Percentiles rank a stretch among this genome's conserved stretches.
Conservation (phyloP, 2,113 vertebrate genomes). For the Bubo scandiacus region DNA sequence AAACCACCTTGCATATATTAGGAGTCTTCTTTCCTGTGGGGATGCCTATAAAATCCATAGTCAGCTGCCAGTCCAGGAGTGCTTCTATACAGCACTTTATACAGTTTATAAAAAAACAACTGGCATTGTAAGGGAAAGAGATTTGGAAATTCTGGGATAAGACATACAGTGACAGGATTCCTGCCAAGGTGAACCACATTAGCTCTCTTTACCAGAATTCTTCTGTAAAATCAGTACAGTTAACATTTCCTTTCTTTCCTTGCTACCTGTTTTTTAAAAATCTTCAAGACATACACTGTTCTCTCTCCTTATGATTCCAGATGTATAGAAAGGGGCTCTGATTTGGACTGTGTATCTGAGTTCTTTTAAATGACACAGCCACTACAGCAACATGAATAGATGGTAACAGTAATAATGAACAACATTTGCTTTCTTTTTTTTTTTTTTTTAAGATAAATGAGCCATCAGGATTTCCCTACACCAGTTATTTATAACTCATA, state of each 20-base stretch:
- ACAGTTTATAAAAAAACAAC: neutral
- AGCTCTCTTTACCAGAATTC: neutral
- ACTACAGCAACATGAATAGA: neutral
- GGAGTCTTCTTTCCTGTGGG: neutral
- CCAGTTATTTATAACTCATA: neutral
- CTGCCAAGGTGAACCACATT: neutral
- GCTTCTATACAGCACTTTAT: neutral
- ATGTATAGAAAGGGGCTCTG: neutral
- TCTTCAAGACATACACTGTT: neutral
- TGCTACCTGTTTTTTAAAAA: neutral
- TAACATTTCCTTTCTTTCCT: neutral
- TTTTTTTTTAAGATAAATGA: neutral
- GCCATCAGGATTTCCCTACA: neutral
- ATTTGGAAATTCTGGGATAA: neutral
- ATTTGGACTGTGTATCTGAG: neutral
- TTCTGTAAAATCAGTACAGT: neutral
- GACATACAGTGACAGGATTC: neutral
- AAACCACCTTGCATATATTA: neutral
- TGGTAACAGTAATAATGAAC: neutral
- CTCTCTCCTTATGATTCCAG: neutral
- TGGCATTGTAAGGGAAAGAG: neutral
- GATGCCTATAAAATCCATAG: neutral
- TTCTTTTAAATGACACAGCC: neutral
- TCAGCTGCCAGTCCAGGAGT: neutral
- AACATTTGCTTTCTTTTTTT: neutral